These are phyloP conservation scores for Sicus ferrugineus DNA, from an alignment of 2,888 invertebrate species.

Conservation along the genomic window DNA sequence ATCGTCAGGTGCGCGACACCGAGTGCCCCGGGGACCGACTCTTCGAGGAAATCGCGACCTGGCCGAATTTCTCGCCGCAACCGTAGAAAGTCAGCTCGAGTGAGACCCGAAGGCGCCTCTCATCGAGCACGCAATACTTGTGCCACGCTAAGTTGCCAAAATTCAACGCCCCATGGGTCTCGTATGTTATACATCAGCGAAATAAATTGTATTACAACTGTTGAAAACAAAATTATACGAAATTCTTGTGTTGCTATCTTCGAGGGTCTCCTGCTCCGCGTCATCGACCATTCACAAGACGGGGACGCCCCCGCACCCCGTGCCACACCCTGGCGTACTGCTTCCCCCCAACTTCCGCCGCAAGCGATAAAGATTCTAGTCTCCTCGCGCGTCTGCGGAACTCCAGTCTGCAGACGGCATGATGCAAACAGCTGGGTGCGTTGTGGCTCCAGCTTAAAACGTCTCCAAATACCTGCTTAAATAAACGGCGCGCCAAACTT, in stretches of 20 bases:
- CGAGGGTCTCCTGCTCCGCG: too few species aligned
- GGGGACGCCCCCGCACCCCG: too few species aligned
- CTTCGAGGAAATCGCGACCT: slow-evolving; percentile 69
- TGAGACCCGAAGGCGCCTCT: not conserved
- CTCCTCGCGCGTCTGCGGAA: not conserved
- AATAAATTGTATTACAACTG: too few species aligned
- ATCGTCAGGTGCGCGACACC: slow-evolving; percentile 70
- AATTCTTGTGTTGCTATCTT: not conserved
- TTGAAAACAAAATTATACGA: not conserved
- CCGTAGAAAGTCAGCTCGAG: slow-evolving; percentile 42
- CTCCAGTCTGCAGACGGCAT: not conserved
- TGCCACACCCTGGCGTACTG: too few species aligned
- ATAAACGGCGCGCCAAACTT: slow-evolving; percentile 15
- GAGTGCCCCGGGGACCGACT: slow-evolving; percentile 75
- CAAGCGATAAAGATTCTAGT: slow-evolving; percentile 10
- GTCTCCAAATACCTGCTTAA: slow-evolving; percentile 16
- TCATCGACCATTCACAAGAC: too few species aligned
- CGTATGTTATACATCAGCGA: too few species aligned
- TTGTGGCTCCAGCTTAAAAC: not conserved
- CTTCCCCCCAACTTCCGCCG: slow-evolving; percentile 11
- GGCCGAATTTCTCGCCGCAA: slow-evolving; percentile 68
- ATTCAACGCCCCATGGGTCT: too few species aligned
- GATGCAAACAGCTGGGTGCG: slow-evolving; percentile 6
- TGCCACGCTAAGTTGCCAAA: not conserved
- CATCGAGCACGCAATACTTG: not conserved